Conservation (phyloP, 2,888 invertebrate species). For the Pammene fasciana region DNA sequence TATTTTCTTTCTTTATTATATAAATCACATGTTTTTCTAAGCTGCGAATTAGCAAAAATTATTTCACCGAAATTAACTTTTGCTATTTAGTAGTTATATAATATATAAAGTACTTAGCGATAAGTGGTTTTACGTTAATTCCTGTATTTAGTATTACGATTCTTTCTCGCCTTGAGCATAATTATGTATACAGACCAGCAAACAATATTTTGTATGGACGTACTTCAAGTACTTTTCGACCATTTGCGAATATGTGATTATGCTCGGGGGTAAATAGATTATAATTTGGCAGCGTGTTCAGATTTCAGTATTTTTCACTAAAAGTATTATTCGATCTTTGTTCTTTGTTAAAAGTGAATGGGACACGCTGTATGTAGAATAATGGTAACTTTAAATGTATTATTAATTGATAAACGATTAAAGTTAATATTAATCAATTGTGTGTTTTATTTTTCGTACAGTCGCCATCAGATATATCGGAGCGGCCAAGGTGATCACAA, state of each 20-base stretch:
- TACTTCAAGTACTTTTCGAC: background rate
- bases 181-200: slow-evolving; percentile 5
- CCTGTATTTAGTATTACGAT: slow-evolving; percentile 49
- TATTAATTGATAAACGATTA: slow-evolving; percentile 59
- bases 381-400: slow-evolving; percentile 62
- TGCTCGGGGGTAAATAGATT: slow-evolving; percentile 38
- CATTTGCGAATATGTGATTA: slow-evolving; percentile 2
- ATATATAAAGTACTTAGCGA: slow-evolving; percentile 41
- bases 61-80: slow-evolving; percentile 32
- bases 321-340: slow-evolving; percentile 47
- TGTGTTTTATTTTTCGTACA: slow-evolving; percentile 45
- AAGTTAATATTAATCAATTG: slow-evolving; percentile 51
- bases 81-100: slow-evolving; percentile 36
- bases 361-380: slow-evolving; percentile 56
- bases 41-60: slow-evolving; percentile 38
- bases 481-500: too few species aligned
- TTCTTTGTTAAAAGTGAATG: slow-evolving; percentile 42
- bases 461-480: too few species aligned
- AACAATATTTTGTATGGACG: slow-evolving; percentile 2
- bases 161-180: slow-evolving; percentile 37
- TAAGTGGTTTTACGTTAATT: slow-evolving; percentile 52
- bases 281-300: slow-evolving; percentile 45
- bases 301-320: slow-evolving; percentile 47
- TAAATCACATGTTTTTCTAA: slow-evolving; percentile 35
- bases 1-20: slow-evolving; percentile 44